Base-by-base conservation (phyloP, 2,797 vertebrate species). In the Emydoidea blandingii region DNA sequence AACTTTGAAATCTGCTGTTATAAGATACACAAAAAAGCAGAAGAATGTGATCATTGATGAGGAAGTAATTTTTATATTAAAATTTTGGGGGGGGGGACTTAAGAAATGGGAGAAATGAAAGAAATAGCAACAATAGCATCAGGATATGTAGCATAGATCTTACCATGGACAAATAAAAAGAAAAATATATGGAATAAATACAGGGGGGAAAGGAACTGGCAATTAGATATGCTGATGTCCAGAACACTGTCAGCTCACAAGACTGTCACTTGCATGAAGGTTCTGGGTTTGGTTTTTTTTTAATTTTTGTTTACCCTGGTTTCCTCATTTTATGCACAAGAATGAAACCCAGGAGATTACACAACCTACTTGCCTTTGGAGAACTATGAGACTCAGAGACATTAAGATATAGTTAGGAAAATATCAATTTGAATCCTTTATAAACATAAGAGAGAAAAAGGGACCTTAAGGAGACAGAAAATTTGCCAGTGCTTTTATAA, bases 41-140 rank as follows among this genome's bases (percentile, higher is more conserved):
- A 47, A 27, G 15, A 47, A 65, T 76, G 4, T 3, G 83, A 92
- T 4, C 0, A 1, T 3, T 84, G 2, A 29, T 4, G 5, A 0
- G 1, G 5, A 2, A n/a, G 3, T 50, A 57, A 54, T 25, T 54
- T 47, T 81, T 41, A 6, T 57, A 41, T 19, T 56, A 57, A 44
- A 44, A 29, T 29, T 41, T 41, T 18, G 47, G 8, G 8, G 9
- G 21, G 23, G 27, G 3, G 5, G 5, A 54, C 6, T 79, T 37
- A 81, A 25, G n/a, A 56, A 41, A 56, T 41, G 50, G 25, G 37
- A 56, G n/a, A 54, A 15, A 18, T 34, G 14, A 54, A 81, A 54
- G 21, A n/a, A 37, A 54, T 23, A 41, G 4, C 19, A 54, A n/a
- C 52, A 41, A 81, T 41, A 54, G 5, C n/a, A 10, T 81, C 23